Evolutionary conservation across 2,888 invertebrate genomes (phyloP), one percentile per base, ranked within the genome.

Genomic region (Heliconius charithonia): DNA sequence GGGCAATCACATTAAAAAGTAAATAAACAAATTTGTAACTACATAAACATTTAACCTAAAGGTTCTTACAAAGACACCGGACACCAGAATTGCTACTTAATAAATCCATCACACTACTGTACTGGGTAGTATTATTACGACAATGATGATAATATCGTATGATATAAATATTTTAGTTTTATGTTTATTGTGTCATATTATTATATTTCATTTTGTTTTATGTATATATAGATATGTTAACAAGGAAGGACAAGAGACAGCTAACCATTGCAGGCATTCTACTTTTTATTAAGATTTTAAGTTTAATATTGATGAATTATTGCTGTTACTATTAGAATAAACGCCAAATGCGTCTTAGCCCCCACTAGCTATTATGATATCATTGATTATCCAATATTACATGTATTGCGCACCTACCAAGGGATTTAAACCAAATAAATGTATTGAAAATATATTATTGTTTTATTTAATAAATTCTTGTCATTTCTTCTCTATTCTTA

Each of bases 381-480:
- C 16, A 16, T n/a, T 37, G n/a, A 56, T 25, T 56, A 77, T 19
- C n/a, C 13, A 45, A 41, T 76, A 75, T 12, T 70, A 76, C 66
- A 66, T 41, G 41, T 73, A 76, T 77, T 69, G 66, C 86, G 85
- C 89, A 89, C 90, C 89, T 89, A 89, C 90, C 89, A 90, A 89
- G 87, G 87, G 85, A 87, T 86, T 85, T 83, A 87, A 87, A 86
- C 89, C 88, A 89, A 89, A 90, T 90, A 90, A 89, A 90, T 83
- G 78, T 77, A 81, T 66, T 81, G 85, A 84, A 80, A 73, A 56
- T 69, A 56, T 25, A 74, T 51, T 6, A 4, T 29, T 73, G n/a
- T 78, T 69, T 76, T 81, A 79, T 86, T 84, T 84, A 0, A 13
- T 12, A 67, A 41, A 67, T 32, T n/a, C 22, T n/a, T 37, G 22